Evolutionary conservation across 2,113 vertebrate species (phyloP), one percentile per base, ranked within the genome.

Genomic region (Hylia prasina): DNA sequence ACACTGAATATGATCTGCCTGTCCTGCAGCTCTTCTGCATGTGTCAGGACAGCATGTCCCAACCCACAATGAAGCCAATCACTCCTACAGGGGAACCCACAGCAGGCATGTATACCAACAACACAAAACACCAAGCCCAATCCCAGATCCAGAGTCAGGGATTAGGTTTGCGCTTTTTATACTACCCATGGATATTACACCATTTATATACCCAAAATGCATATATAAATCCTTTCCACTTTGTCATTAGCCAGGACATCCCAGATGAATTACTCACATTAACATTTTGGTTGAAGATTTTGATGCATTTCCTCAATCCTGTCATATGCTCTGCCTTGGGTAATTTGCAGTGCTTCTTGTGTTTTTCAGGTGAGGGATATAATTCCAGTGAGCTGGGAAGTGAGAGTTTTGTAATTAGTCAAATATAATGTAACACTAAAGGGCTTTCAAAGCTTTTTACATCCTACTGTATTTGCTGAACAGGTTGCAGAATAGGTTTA

Each of bases 211-310:
- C 11, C 15, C 27, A 6, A 81, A 93, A 84, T 31, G 12, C 31
- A n/a, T 6, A 11, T 14, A 51, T 9, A 82, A 76, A 90, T 81
- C 28, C n/a, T 50, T 61, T 47, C 33, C 13, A 20, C 28, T 35
- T 72, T 40, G 28, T 71, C 7, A 6, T 79, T 84, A 75, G 22
- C 27, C 33, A 70, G 42, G 28, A n/a, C 22, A 64, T 85, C 51
- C 25, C 72, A 65, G 63, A 91, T 53, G 7, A 66, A 75, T 86
- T 70, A 96, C 97, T 93, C 56, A 97, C 97, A 28, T 96, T 72
- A 40, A 10, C 30, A 24, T 93, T 25, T 51, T 77, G 39, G 60
- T 42, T 37, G 84, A 97, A 94, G 58, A 5, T 70, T 78, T 95
- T 83, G 42, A 25, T 66, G 56, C 95, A 97, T 27, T 42, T 96